Base-by-base conservation (phyloP, 2,113 vertebrate genomes). In the Psittacara wagleri region DNA sequence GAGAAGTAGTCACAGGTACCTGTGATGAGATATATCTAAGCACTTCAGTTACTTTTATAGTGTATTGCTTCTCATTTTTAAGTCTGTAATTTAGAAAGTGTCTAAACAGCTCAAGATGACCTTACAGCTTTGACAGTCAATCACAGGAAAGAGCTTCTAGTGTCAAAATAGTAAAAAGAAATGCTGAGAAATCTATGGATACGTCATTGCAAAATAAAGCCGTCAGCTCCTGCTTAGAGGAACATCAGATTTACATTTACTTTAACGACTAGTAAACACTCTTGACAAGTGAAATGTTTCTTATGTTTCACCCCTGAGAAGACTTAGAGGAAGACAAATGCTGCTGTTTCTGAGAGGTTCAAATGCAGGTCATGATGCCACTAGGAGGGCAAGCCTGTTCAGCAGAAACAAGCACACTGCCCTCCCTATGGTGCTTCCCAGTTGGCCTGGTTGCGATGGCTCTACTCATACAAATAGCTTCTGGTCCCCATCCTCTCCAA, bases 271-370 rank as follows among this genome's bases (percentile, higher is more conserved):
- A 82, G 90, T 95, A 97, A 97, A 97, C 73, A 92, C 67, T 84
- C 74, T 82, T 96, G 97, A 97, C 97, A 97, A 95, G 90, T 85
- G 88, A 92, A 96, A 92, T 73, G 54, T 75, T 93, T 97, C 87
- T 93, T 72, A 69, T 78, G 77, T 87, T 97, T 88, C 74, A 80
- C 73, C 82, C 90, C 81, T 51, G 51, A 46, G 77, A 94, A 67
- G 76, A 74, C 95, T 97, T 91, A 90, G 77, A 94, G 76, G 55
- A 95, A 96, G 90, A 88, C 8, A 95, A 96, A 97, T 54, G 33
- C 35, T 87, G 72, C 57, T 68, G 75, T 74, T 90, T 88, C 73
- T 41, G 91, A 51, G 24, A 66, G 22, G 93, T 97, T 94, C 93
- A 96, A 83, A 80, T 17, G 12, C 74, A 83, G 92, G 88, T 96